Evolutionary conservation across 2,888 invertebrate species (phyloP), one percentile per base, ranked within the genome.

Genomic region (Mongoloraphidia duomilia): DNA sequence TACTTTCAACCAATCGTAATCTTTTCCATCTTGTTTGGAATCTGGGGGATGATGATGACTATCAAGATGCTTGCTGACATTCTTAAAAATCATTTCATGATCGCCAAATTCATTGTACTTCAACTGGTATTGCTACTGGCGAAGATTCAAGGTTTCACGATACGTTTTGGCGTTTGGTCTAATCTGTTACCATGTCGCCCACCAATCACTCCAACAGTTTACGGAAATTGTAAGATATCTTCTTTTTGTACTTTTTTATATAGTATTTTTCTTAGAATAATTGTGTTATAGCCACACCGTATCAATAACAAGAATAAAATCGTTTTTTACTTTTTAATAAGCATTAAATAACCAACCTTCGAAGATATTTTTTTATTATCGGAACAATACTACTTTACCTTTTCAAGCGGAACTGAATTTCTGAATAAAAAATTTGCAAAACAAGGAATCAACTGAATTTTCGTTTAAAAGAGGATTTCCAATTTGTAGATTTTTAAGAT

Each of bases 21-120:
- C 3, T 64, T 70, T 2, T 84, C 83, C 8, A 82, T 84, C 51
- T 65, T 84, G 8, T 66, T 77, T 33, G 83, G 80, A 11, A 70
- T 84, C 42, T 84, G 83, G 77, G 80, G 80, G 1, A 72, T 82
- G 60, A 72, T 75, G 37, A 80, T 84, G 75, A 71, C 75, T 5
- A 74, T 79, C 17, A 71, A 72, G 54, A 66, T 73, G 65, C 49
- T 82, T 61, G 57, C 68, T 59, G 61, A 70, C 50, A 58, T 67
- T 1, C 59, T 72, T 9, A 62, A 63, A 17, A 64, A 65, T 14
- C 63, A 70, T 54, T 65, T 62, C 46, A 67, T 76, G 11, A 63
- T 67, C 33, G 66, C 66, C 0, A 72, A 76, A 58, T 75, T 78
- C 58, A 51, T 76, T 41, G 79, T 76, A 1, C 65, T 80, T 12